Base-by-base conservation (phyloP, 2,888 invertebrate genomes). In the Brachypalpus laphriformis region DNA sequence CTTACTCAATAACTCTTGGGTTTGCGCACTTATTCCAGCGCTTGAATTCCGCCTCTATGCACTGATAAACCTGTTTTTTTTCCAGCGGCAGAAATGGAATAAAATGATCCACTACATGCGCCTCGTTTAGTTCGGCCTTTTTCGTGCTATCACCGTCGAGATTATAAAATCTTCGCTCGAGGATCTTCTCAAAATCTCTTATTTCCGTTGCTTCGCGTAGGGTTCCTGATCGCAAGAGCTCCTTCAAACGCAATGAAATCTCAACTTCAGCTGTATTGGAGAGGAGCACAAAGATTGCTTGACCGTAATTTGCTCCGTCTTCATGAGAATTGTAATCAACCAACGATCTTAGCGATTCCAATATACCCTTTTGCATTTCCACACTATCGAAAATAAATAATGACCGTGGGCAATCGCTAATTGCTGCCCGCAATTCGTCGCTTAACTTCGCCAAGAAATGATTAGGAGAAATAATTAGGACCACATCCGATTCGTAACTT, bases 381-480 rank as follows among this genome's bases (percentile, higher is more conserved):
- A 99, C 96, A 93, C 99, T 99, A 93, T 99, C 99, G 93, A 99
- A 98, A 87, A 99, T 95, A 90, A 99, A 98, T 59, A 99, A 90
- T 0, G 97, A 96, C 47, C 93, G 93, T 0, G 94, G 93, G 92
- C 99, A 99, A 1, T 90, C 89, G 14, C 92, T 92, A 0, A 98
- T 94, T 87, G 95, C 94, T 0, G 92, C 91, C 91, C 94, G 93
- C 3, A 96, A 93, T 88, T 95, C 94, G 42, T 90, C 87, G 40
- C 94, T 92, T 57, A 95, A 90, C 54, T 93, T 89, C 77, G 89
- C 89, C 94, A 95, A 89, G 49, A 92, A 93, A 82, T 9, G 74
- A 71, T 22, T 20, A n/a, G n/a, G n/a, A n/a, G n/a, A 28, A 31
- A 68, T 0, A 37, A 42, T 42, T 25, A 45, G n/a, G 1, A n/a